Evolutionary conservation across 2,113 vertebrate species (phyloP), one percentile per base, ranked within the genome.

Genomic region (Leucopsar rothschildi): DNA sequence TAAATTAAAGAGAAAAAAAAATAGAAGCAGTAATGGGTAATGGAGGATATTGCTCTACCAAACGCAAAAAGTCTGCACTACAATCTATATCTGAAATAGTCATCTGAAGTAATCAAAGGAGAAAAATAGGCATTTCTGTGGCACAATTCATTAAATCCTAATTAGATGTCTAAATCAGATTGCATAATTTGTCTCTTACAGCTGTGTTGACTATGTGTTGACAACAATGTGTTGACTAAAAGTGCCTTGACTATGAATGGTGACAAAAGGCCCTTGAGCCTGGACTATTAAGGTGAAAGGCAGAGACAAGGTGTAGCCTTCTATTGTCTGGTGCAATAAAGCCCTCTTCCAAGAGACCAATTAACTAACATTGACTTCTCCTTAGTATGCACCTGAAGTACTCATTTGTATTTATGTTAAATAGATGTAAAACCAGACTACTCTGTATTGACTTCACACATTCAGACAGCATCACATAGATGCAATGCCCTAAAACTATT

Each of bases 161-260:
- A 95, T 90, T 86, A 95, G 75, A 79, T 49, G 28, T 83, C 71
- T 92, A 88, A 92, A 86, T 85, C 69, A 84, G 73, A 91, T 52
- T 1, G 6, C 55, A 64, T 65, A 84, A 91, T 73, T 61, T 64
- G 23, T 42, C 69, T 75, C 60, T 70, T 88, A 82, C 50, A 86
- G 60, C 45, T 66, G 12, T 49, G 53, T 50, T 90, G 82, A 81
- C 78, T 87, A 50, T 21, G 21, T 64, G 66, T 44, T 86, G 84
- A 91, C 69, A 89, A 88, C 40, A 44, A 52, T 8, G 44, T 71
- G 44, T 35, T 80, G 68, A 92, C 86, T 85, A 47, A 42, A 87
- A 90, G 29, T 71, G 65, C 61, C 27, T 76, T 82, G 70, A 75
- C 63, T 72, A 44, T 13, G 45, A 93, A 82, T 23, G n/a, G 57